Evolutionary conservation across 2,888 invertebrate species (phyloP).

Genomic region (Saturnia pavonia): DNA sequence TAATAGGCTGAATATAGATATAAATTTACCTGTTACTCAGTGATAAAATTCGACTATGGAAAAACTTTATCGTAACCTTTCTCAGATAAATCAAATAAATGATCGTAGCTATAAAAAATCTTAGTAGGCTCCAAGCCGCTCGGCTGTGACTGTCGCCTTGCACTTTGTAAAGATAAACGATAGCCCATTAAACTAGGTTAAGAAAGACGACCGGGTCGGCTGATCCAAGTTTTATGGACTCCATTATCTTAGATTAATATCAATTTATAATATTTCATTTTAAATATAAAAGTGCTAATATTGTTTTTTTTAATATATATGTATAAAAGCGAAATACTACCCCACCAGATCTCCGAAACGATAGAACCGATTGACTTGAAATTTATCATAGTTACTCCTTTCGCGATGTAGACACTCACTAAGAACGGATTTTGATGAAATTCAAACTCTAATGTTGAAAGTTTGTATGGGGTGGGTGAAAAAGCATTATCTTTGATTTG

Average conservation of each 20-base stretch:
- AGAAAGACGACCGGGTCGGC: slow-evolving; percentile 33
- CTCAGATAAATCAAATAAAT: slow-evolving; percentile 15
- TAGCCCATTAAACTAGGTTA: slow-evolving; percentile 39
- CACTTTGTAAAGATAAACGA: slow-evolving; percentile 52
- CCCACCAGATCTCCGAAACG: too few species aligned
- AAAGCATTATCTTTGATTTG: too few species aligned
- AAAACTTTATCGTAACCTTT: slow-evolving; percentile 3
- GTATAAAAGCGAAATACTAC: too few species aligned
- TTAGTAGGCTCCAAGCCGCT: slow-evolving; percentile 18
- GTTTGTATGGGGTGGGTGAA: too few species aligned
- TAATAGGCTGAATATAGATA: too few species aligned
- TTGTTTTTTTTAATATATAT: background rate
- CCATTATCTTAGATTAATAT: slow-evolving; percentile 45
- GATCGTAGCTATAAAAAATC: slow-evolving; percentile 19
- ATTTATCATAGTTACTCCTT: too few species aligned
- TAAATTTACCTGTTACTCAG: background rate
- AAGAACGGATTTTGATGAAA: too few species aligned
- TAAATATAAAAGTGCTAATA: background rate
- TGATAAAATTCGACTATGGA: background rate
- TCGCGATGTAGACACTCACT: too few species aligned
- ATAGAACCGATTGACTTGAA: too few species aligned
- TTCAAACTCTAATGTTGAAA: too few species aligned
- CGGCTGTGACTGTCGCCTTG: slow-evolving; percentile 25
- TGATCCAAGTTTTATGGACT: slow-evolving; percentile 45
- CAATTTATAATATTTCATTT: slow-evolving; percentile 11